Percentiles rank a stretch among this genome's conserved stretches.
Evolutionary conservation across 2,797 vertebrate genomes (phyloP).

Genomic region (Poecilia picta): DNA sequence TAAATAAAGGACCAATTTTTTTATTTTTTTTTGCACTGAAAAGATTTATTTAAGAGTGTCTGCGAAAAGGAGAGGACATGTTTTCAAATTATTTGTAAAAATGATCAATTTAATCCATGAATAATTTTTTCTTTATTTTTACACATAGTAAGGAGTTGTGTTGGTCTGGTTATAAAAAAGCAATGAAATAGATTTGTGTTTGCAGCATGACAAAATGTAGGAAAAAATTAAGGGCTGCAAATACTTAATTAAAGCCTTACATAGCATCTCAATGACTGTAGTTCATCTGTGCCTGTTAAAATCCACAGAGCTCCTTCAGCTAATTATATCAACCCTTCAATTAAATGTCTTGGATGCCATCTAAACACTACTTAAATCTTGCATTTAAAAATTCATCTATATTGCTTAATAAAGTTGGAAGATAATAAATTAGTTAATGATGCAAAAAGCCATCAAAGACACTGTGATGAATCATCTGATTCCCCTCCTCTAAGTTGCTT

Average conservation of each 20-base stretch:
- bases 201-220: neutral
- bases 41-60: neutral
- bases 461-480: constrained; percentile 6
- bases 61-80: neutral
- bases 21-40: too few relatives aligned
- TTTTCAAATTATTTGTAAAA: neutral
- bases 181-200: neutral
- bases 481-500: constrained; percentile 2
- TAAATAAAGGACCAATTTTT: neutral
- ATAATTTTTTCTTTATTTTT: neutral
- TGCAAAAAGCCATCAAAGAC: constrained; percentile 11
- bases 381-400: constrained; percentile 31
- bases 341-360: constrained; percentile 27
- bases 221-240: neutral
- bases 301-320: constrained; percentile 29
- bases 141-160: neutral
- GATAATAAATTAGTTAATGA: constrained; percentile 25
- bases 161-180: neutral
- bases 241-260: neutral
- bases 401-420: constrained; percentile 11
- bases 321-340: constrained; percentile 41
- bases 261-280: constrained; percentile 5
- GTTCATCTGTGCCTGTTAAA: constrained; percentile 30
- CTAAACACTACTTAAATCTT: constrained; percentile 31
- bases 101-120: neutral